These are phyloP conservation scores for Cheumatopsyche charites DNA, from an alignment of 1,140 invertebrate species.

Conservation along the genomic window DNA sequence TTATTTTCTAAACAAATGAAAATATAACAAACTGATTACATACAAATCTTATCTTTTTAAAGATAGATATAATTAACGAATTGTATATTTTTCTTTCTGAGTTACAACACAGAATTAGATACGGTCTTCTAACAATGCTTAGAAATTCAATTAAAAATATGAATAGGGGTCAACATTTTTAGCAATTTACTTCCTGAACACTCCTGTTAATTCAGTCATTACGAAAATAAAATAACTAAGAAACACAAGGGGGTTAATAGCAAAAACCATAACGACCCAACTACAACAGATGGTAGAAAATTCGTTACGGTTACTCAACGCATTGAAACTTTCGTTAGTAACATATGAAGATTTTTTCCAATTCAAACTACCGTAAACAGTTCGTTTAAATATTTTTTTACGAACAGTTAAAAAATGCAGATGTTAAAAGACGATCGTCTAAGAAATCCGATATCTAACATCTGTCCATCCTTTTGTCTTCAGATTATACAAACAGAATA, in stretches of 20 bases:
- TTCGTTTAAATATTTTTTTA: constrained; percentile 1
- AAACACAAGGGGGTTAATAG: not conserved
- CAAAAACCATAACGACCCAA: constrained; percentile 5
- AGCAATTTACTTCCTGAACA: constrained; percentile 28
- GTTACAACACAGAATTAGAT: too few relatives aligned
- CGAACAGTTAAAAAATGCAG: constrained; percentile 13
- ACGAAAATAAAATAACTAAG: constrained; percentile 23
- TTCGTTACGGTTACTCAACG: constrained; percentile 36
- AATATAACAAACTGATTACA: too few relatives aligned
- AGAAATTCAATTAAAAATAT: not conserved
- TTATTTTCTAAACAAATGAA: too few relatives aligned
- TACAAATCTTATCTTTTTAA: too few relatives aligned
- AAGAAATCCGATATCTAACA: constrained; percentile 25
- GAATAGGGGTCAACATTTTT: constrained; percentile 33
- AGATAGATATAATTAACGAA: too few relatives aligned
- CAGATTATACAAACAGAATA: constrained; percentile 37
- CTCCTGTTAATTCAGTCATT: constrained; percentile 19
- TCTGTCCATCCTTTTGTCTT: constrained; percentile 40
- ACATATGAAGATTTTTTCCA: too few relatives aligned
- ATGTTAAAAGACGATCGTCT: constrained; percentile 32
- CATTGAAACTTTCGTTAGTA: too few relatives aligned
- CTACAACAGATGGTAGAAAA: constrained; percentile 42
- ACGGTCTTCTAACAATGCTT: not conserved
- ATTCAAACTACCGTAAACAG: not conserved
- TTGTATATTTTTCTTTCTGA: too few relatives aligned